A percentile compares a stretch with the other conserved stretches of the same genome.
phyloP scores from a whole-genome alignment of 2,888 invertebrate species.

The Laothoe populi region DNA sequence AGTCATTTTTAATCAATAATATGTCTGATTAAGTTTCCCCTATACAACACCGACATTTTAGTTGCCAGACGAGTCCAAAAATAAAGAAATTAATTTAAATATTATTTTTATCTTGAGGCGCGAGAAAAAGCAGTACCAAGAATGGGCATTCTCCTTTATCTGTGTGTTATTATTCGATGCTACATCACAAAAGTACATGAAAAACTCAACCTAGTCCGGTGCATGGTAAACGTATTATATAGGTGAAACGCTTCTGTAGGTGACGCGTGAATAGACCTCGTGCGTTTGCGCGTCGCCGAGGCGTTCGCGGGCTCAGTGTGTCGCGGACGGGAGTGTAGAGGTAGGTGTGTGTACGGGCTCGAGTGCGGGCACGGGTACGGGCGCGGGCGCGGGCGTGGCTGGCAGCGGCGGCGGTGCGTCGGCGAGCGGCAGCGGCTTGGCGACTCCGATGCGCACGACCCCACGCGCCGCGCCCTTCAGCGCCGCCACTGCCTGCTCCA shows the following conservation, averaged over 20 bases:
- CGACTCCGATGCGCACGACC: conserved; percentile 97
- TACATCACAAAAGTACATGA: no score
- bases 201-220: no score
- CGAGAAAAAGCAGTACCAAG: no score
- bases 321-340: no score
- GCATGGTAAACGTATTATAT: background rate
- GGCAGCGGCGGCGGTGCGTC: conserved; percentile 84
- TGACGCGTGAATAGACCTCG: background rate
- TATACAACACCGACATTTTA: no score
- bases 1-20: no score
- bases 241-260: background rate
- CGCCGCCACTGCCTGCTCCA: conserved; percentile 98
- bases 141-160: no score
- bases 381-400: conserved; percentile 56
- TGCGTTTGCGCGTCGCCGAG: background rate
- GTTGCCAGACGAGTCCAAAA: no score
- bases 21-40: no score
- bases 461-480: conserved; percentile 98
- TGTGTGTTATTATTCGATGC: no score
- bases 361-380: conserved; percentile 61
- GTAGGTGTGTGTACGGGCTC: conserved; percentile 46
- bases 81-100: no score
- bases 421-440: conserved; percentile 94
- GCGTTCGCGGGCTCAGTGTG: conserved; percentile 28
- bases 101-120: no score